Base-by-base conservation (phyloP, 2,888 invertebrate genomes). In the Serrognathus titanus region DNA sequence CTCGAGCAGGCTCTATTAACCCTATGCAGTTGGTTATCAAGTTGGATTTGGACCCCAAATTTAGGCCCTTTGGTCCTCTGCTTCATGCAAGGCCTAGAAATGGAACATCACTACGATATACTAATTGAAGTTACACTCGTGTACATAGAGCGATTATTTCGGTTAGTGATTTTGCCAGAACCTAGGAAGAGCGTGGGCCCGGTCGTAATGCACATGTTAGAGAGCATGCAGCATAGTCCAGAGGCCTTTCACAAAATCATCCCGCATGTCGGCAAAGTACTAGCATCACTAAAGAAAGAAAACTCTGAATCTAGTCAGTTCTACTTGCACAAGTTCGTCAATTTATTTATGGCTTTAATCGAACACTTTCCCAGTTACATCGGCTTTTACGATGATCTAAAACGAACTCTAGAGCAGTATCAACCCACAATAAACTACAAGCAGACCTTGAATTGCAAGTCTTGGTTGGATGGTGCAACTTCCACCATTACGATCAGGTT, bases 1-100 rank as follows among this genome's bases (percentile, higher is more conserved):
- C 78, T 89, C 7, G 80, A 83, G 12, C 82, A 83, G 48, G 85
- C 88, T 0, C 77, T 90, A 2, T 79, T 80, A 13, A 82, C 85
- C 47, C 77, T 91, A 1, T 89, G 87, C 67, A 78, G 77, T n/a
- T 90, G 90, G 89, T 73, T 88, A 53, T 79, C 81, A 1, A 79
- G 81, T 53, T 86, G 86, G 81, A 82, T 82, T 20, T 82, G 82
- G 58, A 85, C 85, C 0, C 82, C 85, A 2, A 82, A 83, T 46
- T 77, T 90, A 0, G 84, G 85, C 24, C 79, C 82, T 8, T 86
- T 90, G 83, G 83, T 89, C 1, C 76, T 86, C 66, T 82, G 85
- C 2, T 85, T 87, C 62, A 83, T 90, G 67, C 81, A 80, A 63
- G 85, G 84, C 0, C 75, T 90, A 24, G 84, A 86, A 53, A 62